These are phyloP conservation scores for Holocentrus rufus DNA, from an alignment of 2,797 vertebrate species.

Conservation along the genomic window DNA sequence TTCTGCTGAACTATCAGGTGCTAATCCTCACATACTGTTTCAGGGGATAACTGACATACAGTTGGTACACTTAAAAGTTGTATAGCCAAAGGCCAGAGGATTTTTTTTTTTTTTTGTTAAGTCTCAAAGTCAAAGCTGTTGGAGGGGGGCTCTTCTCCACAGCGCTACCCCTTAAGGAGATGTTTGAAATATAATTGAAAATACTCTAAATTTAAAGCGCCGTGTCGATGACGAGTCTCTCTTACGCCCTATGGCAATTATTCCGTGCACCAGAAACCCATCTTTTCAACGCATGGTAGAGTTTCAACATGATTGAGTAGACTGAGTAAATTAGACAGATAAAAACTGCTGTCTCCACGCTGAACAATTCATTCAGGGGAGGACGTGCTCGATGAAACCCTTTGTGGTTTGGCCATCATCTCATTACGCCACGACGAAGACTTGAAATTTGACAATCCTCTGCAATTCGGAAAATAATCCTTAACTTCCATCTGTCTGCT, in stretches of 20 bases:
- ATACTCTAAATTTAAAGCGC: constrained; percentile 1
- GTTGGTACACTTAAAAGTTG: constrained; percentile 19
- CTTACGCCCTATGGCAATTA: constrained; percentile 16
- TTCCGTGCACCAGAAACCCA: constrained; percentile 1
- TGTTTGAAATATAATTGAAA: constrained; percentile 48
- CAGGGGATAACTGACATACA: constrained; percentile 30
- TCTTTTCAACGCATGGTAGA: constrained; percentile 38
- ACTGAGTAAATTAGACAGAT: constrained; percentile 51
- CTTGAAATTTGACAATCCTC: constrained; percentile 49
- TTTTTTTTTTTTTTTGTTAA: constrained; percentile 13
- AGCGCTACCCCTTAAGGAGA: not conserved
- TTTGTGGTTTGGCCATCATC: constrained; percentile 33
- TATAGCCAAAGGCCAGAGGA: constrained; percentile 29
- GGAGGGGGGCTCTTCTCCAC: constrained; percentile 16
- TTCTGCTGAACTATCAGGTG: constrained; percentile 58
- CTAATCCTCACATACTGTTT: constrained; percentile 63
- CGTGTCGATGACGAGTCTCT: not conserved
- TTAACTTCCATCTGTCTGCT: constrained; percentile 54
- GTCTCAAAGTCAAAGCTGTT: constrained; percentile 39
- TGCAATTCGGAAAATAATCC: constrained; percentile 55
- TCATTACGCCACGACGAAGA: constrained; percentile 39
- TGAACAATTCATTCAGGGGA: constrained; percentile 50
- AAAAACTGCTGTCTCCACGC: constrained; percentile 54
- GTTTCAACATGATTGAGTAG: constrained; percentile 57
- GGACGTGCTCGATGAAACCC: constrained; percentile 55